A percentile compares a stretch with the other conserved stretches of the same genome.
Conservation (phyloP, 2,113 vertebrate genomes). For the Orycteropus afer region DNA sequence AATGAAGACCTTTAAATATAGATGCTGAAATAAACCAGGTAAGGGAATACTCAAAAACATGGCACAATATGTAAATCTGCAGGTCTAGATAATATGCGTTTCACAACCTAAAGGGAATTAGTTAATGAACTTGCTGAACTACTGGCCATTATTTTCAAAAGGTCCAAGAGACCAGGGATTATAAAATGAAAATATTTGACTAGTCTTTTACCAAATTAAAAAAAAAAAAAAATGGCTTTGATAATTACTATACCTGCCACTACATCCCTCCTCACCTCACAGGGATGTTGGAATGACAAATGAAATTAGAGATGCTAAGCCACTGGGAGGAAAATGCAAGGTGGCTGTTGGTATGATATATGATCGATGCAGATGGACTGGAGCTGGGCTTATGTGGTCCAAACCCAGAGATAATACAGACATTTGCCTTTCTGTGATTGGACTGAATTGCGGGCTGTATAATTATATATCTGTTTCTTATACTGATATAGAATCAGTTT, state of each 20-base stretch:
- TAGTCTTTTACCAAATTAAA: constrained; percentile 62
- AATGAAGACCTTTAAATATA: constrained; percentile 81
- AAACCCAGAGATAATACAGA: background rate
- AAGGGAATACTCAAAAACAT: constrained; percentile 73
- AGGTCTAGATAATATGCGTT: constrained; percentile 19
- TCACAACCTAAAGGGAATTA: constrained; percentile 65
- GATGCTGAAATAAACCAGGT: constrained; percentile 78
- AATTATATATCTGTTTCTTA: background rate
- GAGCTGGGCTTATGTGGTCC: background rate
- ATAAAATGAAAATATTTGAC: constrained; percentile 79
- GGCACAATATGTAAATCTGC: constrained; percentile 64
- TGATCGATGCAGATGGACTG: background rate
- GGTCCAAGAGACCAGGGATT: constrained; percentile 68
- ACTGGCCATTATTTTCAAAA: constrained; percentile 73
- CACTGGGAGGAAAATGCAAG: constrained; percentile 3
- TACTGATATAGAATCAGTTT: constrained; percentile 45
- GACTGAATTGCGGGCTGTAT: background rate
- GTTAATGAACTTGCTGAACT: constrained; percentile 74
- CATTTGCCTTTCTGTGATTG: background rate
- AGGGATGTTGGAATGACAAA: constrained; percentile 41
- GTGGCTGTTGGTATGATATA: background rate
- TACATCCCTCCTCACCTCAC: constrained; percentile 8
- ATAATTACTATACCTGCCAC: constrained; percentile 65
- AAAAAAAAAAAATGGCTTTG: background rate
- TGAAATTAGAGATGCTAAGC: constrained; percentile 57